phyloP scores from a whole-genome alignment of 92 coral and sea anemone genomes.

The Montipora capitata region DNA sequence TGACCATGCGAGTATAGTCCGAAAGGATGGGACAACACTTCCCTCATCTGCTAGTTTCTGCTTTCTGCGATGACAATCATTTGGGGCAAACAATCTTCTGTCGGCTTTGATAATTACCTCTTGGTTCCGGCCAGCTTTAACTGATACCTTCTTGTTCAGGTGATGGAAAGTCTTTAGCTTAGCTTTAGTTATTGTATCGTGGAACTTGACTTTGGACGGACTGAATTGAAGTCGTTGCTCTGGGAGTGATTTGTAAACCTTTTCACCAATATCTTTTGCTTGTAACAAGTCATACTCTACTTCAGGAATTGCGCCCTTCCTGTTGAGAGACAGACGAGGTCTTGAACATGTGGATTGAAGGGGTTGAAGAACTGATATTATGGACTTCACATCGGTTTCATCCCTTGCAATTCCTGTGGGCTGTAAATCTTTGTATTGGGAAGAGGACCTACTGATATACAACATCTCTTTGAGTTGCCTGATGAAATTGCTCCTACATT shows the following conservation, averaged over 20 bases:
- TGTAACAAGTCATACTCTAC: constrained; percentile 60
- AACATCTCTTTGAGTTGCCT: constrained; percentile 50
- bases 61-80: no score
- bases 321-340: constrained; percentile 65
- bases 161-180: constrained; percentile 59
- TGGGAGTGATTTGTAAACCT: constrained; percentile 56
- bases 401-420: constrained; percentile 40
- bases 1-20: constrained; percentile 51
- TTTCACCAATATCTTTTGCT: constrained; percentile 67
- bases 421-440: constrained; percentile 52
- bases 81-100: no score
- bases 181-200: constrained; percentile 60
- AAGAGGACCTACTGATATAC: constrained; percentile 39
- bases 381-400: constrained; percentile 50
- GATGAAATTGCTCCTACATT: constrained; percentile 47
- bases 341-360: constrained; percentile 43
- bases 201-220: constrained; percentile 61
- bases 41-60: constrained; percentile 35
- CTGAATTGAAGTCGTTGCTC: constrained; percentile 58
- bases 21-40: constrained; percentile 60
- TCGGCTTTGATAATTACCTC: constrained; percentile 46
- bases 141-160: constrained; percentile 60
- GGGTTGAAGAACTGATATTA: constrained; percentile 46
- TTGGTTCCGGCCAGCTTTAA: constrained; percentile 35
- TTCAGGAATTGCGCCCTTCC: constrained; percentile 55